A percentile compares a stretch with the other conserved stretches of the same genome.
phyloP scores from a whole-genome alignment of 2,797 vertebrate genomes.

The Triplophysa yarkandensis region DNA sequence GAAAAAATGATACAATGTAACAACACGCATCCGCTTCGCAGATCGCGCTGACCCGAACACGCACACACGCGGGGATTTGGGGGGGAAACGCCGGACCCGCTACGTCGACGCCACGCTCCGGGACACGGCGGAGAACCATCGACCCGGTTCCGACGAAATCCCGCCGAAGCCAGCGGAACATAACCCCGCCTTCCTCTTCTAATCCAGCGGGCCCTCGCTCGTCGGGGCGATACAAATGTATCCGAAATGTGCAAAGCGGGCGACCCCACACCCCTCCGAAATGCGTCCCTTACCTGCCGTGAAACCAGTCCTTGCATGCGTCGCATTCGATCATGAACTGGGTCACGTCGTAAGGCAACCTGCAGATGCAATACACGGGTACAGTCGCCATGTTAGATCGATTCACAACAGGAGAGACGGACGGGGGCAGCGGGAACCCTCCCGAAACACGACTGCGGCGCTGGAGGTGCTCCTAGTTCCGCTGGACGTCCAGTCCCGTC shows the following conservation, averaged over 20 bases:
- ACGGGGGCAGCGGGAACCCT: constrained; percentile 73
- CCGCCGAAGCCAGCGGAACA: constrained; percentile 65
- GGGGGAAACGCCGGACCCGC: no score
- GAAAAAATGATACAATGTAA: no score
- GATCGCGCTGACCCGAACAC: no score
- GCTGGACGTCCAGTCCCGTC: constrained; percentile 65
- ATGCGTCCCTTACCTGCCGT: constrained; percentile 87
- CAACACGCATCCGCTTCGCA: no score
- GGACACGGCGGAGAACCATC: no score
- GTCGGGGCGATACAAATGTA: constrained; percentile 64
- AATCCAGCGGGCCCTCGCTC: constrained; percentile 78
- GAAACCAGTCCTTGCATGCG: constrained; percentile 97
- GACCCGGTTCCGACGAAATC: no score
- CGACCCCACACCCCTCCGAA: constrained; percentile 58
- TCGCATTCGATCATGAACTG: constrained; percentile 99
- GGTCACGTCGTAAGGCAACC: constrained; percentile 98
- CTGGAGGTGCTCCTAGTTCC: constrained; percentile 68
- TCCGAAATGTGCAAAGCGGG: constrained; percentile 68
- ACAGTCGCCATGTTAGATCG: constrained; percentile 97
- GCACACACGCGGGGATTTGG: no score
- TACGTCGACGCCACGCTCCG: no score
- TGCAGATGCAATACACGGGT: constrained; percentile 98
- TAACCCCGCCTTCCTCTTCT: constrained; percentile 84
- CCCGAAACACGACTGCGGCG: constrained; percentile 72
- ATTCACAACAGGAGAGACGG: constrained; percentile 81